phyloP scores from a whole-genome alignment of 2,888 invertebrate species.

The Heliconius ismenius region DNA sequence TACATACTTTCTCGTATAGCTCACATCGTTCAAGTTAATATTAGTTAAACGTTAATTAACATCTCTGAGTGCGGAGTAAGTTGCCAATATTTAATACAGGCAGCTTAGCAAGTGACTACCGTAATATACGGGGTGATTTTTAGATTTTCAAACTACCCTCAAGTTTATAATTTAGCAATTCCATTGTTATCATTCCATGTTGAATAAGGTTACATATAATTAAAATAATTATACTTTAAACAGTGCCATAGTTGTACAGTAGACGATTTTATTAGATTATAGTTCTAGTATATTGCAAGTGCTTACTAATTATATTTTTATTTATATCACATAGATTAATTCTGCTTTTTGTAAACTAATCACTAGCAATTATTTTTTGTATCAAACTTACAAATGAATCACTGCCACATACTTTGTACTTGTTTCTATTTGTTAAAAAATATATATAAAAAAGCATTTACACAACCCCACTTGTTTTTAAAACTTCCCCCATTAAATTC shows the following conservation, averaged over 20 bases:
- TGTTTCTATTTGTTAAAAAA: not conserved
- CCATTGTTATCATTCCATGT: constrained; percentile 51
- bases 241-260: constrained; percentile 60
- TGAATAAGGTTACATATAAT: constrained; percentile 46
- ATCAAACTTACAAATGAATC: constrained; percentile 17
- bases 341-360: constrained; percentile 11
- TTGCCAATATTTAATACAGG: constrained; percentile 47
- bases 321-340: not conserved
- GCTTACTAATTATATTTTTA: constrained; percentile 31
- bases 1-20: not conserved
- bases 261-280: constrained; percentile 49
- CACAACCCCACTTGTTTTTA: not conserved
- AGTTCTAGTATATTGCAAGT: constrained; percentile 41
- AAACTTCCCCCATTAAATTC: not conserved
- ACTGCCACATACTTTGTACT: constrained; percentile 22
- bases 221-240: constrained; percentile 47
- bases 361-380: not conserved
- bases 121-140: constrained; percentile 30
- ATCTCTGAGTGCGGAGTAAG: constrained; percentile 15
- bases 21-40: not conserved
- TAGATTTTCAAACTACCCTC: constrained; percentile 36
- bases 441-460: not conserved
- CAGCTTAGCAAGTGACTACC: constrained; percentile 38
- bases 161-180: constrained; percentile 45
- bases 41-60: constrained; percentile 5